Percentiles rank a stretch among this genome's conserved stretches.
Evolutionary conservation across 2,113 vertebrate species (phyloP).

Genomic region (Gambusia holbrooki): DNA sequence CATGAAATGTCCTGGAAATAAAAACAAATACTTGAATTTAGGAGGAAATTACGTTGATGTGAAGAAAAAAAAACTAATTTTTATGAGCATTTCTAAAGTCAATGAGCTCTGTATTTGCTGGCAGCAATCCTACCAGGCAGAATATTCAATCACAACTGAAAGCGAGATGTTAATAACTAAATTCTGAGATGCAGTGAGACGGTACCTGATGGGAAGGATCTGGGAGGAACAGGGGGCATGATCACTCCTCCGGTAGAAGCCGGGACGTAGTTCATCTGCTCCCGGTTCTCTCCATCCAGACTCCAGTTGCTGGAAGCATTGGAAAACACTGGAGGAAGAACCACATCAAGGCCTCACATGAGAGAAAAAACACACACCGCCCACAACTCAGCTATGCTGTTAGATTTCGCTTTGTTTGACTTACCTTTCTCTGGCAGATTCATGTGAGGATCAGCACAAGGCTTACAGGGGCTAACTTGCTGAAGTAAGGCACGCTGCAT

Average conservation of each 20-base stretch:
- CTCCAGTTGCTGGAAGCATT: conserved; percentile 90
- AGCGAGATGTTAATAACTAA: neutral
- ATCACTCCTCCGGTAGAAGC: conserved; percentile 84
- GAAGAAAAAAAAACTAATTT: neutral
- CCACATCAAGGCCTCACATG: neutral
- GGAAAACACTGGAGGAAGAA: conserved; percentile 81
- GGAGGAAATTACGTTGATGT: neutral
- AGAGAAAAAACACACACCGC: conserved; percentile 10
- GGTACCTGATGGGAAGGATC: conserved; percentile 90
- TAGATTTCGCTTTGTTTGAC: neutral
- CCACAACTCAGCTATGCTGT: neutral
- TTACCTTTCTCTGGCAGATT: conserved; percentile 94
- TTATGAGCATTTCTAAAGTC: neutral
- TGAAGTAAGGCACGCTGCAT: conserved; percentile 95
- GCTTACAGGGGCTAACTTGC: conserved; percentile 96
- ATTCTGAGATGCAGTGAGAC: neutral
- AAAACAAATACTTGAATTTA: neutral
- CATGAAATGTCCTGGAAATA: conserved; percentile 88
- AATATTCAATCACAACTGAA: neutral
- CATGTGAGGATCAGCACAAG: conserved; percentile 91
- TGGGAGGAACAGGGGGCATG: conserved; percentile 88
- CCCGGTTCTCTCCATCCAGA: conserved; percentile 90
- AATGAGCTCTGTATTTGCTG: neutral
- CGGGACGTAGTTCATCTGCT: conserved; percentile 89
- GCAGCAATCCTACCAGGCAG: neutral